phyloP scores from a whole-genome alignment of 1,140 invertebrate species.

The Coenobita brevimanus region DNA sequence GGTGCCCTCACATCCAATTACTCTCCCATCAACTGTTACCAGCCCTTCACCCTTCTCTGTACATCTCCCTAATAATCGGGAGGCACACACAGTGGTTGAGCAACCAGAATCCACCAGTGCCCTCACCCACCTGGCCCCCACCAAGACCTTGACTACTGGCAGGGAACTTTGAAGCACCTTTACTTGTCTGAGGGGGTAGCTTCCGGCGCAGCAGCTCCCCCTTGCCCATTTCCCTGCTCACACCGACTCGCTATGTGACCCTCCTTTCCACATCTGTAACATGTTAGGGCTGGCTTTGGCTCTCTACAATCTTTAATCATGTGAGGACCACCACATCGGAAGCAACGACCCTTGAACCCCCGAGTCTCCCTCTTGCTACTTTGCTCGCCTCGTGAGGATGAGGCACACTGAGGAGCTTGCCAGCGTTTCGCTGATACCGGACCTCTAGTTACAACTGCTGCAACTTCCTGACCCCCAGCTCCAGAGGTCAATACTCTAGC shows the following conservation, averaged over 20 bases:
- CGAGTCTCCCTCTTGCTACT: neutral
- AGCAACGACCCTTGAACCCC: neutral
- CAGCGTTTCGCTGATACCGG: neutral
- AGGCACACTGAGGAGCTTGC: neutral
- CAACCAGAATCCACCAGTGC: slow-evolving; percentile 8
- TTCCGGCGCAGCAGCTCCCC: neutral
- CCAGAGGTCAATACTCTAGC: neutral
- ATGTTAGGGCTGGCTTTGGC: neutral
- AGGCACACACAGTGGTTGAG: neutral
- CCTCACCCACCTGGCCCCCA: neutral
- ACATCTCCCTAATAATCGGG: neutral
- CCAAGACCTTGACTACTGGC: neutral
- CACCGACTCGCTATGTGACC: neutral
- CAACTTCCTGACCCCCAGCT: neutral
- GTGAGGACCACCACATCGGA: slow-evolving; percentile 15
- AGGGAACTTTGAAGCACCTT: slow-evolving; percentile 14
- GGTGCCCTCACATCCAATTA: neutral
- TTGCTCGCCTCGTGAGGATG: neutral
- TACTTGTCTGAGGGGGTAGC: neutral
- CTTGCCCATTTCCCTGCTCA: slow-evolving; percentile 1
- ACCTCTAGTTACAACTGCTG: slow-evolving; percentile 23
- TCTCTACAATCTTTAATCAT: slow-evolving; percentile 10
- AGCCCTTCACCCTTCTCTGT: neutral
- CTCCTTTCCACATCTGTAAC: slow-evolving; percentile 15
- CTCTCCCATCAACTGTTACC: slow-evolving; percentile 9